A percentile compares a stretch with the other conserved stretches of the same genome.
These are phyloP conservation scores for Nematopogon swammerdamellus DNA, from an alignment of 2,888 invertebrate species.

Conservation along the genomic window DNA sequence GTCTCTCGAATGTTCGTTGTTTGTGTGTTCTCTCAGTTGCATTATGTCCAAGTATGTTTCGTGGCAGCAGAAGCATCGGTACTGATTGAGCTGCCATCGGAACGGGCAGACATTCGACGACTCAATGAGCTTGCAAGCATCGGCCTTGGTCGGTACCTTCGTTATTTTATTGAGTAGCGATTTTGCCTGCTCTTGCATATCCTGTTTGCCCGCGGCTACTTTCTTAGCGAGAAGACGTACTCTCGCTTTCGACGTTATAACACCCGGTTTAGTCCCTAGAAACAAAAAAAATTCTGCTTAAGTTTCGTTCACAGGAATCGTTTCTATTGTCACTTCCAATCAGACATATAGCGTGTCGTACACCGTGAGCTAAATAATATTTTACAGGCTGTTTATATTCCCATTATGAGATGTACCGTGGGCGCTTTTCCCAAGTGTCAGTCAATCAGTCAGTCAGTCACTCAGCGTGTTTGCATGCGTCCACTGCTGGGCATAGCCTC, in stretches of 20 bases:
- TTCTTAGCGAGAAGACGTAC: background rate
- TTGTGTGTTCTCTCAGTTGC: conserved; percentile 25
- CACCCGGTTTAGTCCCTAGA: background rate
- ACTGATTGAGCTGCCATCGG: conserved; percentile 40
- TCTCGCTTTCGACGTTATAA: background rate
- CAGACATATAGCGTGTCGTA: too few species aligned
- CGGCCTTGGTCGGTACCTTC: background rate
- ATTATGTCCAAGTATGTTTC: conserved; percentile 29
- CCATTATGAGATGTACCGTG: too few species aligned
- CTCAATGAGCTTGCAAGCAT: conserved; percentile 42
- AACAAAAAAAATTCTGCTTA: background rate
- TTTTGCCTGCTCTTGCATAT: background rate
- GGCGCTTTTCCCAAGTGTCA: too few species aligned
- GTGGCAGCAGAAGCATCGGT: conserved; percentile 38
- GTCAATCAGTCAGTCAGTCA: too few species aligned
- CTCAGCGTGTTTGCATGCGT: too few species aligned
- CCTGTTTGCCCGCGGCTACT: background rate
- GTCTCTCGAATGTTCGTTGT: conserved; percentile 20
- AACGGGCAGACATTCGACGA: conserved; percentile 37
- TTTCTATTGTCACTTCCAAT: too few species aligned
- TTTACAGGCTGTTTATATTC: too few species aligned
- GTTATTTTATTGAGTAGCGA: background rate
- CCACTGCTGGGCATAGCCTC: too few species aligned
- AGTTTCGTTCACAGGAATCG: too few species aligned
- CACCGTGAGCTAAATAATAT: too few species aligned